Evolutionary conservation across 2,797 vertebrate genomes (phyloP), one percentile per base, ranked within the genome.

Genomic region (Neomorphus geoffroyi): DNA sequence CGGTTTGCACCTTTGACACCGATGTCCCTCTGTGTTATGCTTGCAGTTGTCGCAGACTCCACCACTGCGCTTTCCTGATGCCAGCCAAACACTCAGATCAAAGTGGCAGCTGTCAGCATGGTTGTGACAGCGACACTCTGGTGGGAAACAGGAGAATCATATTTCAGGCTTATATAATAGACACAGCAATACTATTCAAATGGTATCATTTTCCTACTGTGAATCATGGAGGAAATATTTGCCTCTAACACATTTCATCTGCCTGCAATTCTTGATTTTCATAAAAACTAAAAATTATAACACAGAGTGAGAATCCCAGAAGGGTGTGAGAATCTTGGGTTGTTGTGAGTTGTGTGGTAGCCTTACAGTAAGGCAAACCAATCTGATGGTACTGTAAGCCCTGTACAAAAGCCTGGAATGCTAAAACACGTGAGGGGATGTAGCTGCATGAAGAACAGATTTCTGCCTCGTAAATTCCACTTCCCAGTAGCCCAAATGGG

Each of bases 101-200:
- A 99, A 99, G 95, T 98, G 98, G 73, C 99, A 99, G 97, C 98
- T 98, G 10, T 98, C 94, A 7, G 99, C 97, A 1, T 99, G 99
- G 87, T 96, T 96, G 50, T 99, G 98, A 58, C 99, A 99, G 92
- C 98, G 98, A 32, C 99, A 99, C 94, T 97, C 99, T 99, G 89
- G 45, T 16, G 27, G 57, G 43, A 84, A 74, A 66, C 62, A 65
- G 6, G 30, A 45, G 21, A 39, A 16, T 0, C n/a, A 7, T 9
- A 50, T 54, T 58, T 79, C 80, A 94, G 61, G 50, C 18, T 88
- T 51, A 33, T 13, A 1, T 6, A 45, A 21, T 6, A 46, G 33
- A 18, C 32, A 35, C 43, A 45, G 24, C 7, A 23, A 26, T 21
- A 18, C 37, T 65, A 33, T 39, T 90, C 33, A 61, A 65, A 15